Evolutionary conservation across 2,888 invertebrate genomes (phyloP).

Genomic region (Chymomyza procnemis): DNA sequence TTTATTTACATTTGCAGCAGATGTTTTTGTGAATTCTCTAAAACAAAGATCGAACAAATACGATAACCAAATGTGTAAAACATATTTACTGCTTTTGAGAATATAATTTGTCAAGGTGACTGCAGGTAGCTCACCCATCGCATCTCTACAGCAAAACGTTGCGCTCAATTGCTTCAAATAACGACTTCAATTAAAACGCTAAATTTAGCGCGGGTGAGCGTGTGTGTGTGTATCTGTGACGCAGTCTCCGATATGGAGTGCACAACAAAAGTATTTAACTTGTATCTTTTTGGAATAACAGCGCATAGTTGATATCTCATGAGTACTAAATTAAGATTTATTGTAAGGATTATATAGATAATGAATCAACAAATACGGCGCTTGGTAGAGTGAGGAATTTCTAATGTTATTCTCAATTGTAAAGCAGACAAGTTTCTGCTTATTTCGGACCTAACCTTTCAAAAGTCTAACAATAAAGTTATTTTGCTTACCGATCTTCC

Average conservation of each 20-base stretch:
- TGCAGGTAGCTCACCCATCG: neutral
- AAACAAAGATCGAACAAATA: neutral
- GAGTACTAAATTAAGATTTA: no score
- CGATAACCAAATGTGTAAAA: neutral
- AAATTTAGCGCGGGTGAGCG: slow-evolving; percentile 25
- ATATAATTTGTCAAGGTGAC: slow-evolving; percentile 1
- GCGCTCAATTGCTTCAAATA: slow-evolving; percentile 44
- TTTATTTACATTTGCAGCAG: neutral
- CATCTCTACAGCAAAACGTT: slow-evolving; percentile 25
- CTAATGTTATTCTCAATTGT: no score
- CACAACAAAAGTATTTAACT: slow-evolving; percentile 18
- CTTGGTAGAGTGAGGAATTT: no score
- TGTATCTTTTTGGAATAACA: neutral
- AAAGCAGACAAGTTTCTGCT: no score
- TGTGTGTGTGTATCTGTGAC: slow-evolving; percentile 10
- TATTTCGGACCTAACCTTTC: neutral
- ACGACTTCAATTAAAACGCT: slow-evolving; percentile 56
- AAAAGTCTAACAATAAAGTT: no score
- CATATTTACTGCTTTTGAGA: neutral
- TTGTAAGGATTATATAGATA: no score
- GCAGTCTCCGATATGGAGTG: neutral
- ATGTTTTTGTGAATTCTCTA: neutral
- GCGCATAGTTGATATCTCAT: neutral
- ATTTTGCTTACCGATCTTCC: slow-evolving; percentile 75
- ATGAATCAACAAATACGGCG: no score